Base-by-base conservation (phyloP, 2,113 vertebrate genomes). In the Nannobrachium achirus region DNA sequence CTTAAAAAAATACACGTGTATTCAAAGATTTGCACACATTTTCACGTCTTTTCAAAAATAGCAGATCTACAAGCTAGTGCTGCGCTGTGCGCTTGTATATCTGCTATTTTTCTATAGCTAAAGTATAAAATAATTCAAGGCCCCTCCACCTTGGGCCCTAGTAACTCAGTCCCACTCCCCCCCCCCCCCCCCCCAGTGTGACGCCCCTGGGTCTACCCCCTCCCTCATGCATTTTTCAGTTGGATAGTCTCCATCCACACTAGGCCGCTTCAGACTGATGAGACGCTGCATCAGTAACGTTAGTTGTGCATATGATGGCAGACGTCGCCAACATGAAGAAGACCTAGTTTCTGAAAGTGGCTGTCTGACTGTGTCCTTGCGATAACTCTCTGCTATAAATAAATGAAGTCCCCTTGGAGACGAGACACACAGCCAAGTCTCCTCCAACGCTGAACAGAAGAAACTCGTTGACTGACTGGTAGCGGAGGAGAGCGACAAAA, bases 381-480 rank as follows among this genome's bases (percentile, higher is more conserved):
- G 48, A 61, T 75, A 18, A 62, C 38, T 58, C 5, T 11, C 19
- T 64, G 52, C 49, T 78, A 56, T 56, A 80, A 66, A 82, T 76
- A 76, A 69, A 69, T 45, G 57, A 65, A 61, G 39, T 75, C 44
- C 66, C 42, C 25, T 33, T 5, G 0, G 3, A 52, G 41, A 10
- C 1, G 15, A 58, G 56, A 58, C 50, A 33, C 25, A 33, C 3
- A 51, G 20, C 44, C 11, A 8, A 45, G 20, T 55, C 62, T 19
- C 49, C 7, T 50, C 19, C 1, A 6, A 39, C 56, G 46, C 61
- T 60, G 16, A 62, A 55, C 45, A 33, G 38, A 38, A 20, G 38
- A 60, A 63, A 49, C 33, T 2, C 0, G 1, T 51, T 45, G 62
- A 46, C 10, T 1, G 14, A 44, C 71, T 60, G 33, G 15, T 45